Evolutionary conservation across 2,888 invertebrate species (phyloP).

Genomic region (Ichneumon xanthorius): DNA sequence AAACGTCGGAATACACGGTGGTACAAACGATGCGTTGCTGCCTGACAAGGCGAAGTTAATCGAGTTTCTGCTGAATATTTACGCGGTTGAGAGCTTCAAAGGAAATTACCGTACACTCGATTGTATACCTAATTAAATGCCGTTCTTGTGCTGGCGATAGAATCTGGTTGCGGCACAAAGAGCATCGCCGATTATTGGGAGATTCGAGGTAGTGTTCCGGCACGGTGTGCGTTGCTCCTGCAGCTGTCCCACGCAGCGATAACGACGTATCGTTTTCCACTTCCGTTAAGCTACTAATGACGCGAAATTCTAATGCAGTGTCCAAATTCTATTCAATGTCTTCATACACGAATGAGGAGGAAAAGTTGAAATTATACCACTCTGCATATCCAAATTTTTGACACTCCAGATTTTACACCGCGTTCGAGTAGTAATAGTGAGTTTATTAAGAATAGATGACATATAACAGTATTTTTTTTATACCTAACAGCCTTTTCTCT

Average conservation of each 20-base stretch:
- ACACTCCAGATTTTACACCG: not conserved
- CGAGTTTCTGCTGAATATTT: conserved; percentile 47
- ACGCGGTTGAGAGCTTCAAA: conserved; percentile 30
- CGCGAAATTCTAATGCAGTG: not conserved
- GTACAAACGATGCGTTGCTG: not conserved
- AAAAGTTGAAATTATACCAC: not conserved
- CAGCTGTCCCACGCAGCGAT: not conserved
- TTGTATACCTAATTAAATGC: conserved; percentile 49
- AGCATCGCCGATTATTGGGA: conserved; percentile 38
- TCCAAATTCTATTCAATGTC: not conserved
- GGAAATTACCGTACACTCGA: conserved; percentile 25
- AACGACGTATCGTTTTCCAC: not conserved
- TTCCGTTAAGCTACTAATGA: not conserved
- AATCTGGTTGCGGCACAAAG: conserved; percentile 12
- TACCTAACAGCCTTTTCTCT: no score
- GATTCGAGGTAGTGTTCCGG: conserved; percentile 4
- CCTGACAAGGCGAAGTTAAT: conserved; percentile 29
- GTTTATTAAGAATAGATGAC: no score
- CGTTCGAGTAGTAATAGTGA: not conserved
- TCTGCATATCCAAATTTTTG: no score
- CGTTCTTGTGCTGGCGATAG: conserved; percentile 23
- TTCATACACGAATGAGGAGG: not conserved
- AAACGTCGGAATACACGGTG: not conserved
- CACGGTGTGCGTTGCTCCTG: not conserved
- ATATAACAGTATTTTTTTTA: no score